These are phyloP conservation scores for Amblyjoppa proteus DNA, from an alignment of 2,888 invertebrate species.

Conservation along the genomic window DNA sequence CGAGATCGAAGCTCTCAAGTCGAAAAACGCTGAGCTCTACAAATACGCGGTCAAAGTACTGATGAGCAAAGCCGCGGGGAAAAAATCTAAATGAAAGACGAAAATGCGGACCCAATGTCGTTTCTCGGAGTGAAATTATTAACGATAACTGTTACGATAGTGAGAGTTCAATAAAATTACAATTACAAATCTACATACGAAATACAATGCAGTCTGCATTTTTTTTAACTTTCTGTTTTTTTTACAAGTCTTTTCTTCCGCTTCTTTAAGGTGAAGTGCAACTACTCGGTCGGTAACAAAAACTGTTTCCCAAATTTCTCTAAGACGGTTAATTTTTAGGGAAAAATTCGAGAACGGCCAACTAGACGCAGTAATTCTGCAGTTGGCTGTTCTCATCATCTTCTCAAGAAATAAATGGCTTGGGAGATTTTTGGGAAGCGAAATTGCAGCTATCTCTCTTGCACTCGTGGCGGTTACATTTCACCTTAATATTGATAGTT, in stretches of 20 bases:
- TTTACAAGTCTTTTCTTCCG: too few species aligned
- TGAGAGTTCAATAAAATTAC: constrained; percentile 34
- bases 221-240: background rate
- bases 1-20: constrained; percentile 75
- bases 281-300: too few species aligned
- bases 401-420: too few species aligned
- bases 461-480: too few species aligned
- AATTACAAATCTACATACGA: background rate
- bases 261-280: background rate
- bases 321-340: too few species aligned
- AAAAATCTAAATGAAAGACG: constrained; percentile 24
- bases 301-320: too few species aligned
- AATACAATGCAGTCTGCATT: background rate
- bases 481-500: background rate
- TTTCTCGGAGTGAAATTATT: constrained; percentile 42
- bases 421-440: too few species aligned
- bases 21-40: constrained; percentile 76
- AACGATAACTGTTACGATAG: background rate
- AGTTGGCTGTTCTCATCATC: too few species aligned
- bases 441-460: too few species aligned
- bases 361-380: too few species aligned
- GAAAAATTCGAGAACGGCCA: too few species aligned
- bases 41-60: constrained; percentile 72
- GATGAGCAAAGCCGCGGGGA: constrained; percentile 47
- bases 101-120: constrained; percentile 38